These are phyloP conservation scores for Pangasius macronema DNA, from an alignment of 2,797 vertebrate species.

Conservation along the genomic window DNA sequence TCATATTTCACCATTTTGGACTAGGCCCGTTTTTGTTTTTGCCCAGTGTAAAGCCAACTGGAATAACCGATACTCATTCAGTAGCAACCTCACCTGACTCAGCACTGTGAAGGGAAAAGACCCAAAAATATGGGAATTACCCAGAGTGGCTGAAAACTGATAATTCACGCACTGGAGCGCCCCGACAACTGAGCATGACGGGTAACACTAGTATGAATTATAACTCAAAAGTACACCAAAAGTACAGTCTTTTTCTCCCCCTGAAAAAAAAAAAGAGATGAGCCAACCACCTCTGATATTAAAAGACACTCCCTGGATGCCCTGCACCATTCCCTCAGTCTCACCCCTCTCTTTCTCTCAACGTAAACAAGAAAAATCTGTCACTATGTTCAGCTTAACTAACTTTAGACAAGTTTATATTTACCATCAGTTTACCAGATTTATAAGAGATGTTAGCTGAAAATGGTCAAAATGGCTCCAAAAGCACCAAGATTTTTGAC, in stretches of 20 bases:
- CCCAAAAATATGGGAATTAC: neutral
- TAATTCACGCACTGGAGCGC: neutral
- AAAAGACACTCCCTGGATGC: neutral
- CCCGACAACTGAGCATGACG: neutral
- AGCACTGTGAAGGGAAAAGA: neutral
- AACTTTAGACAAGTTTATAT: neutral
- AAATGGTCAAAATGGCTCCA: too few relatives aligned
- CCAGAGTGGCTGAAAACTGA: neutral
- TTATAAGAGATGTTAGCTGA: too few relatives aligned
- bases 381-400: neutral
- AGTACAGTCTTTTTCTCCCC: neutral
- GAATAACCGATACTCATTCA: neutral
- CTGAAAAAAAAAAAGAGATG: neutral
- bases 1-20: too few relatives aligned
- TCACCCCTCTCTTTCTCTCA: neutral
- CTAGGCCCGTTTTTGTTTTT: too few relatives aligned
- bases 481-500: too few relatives aligned
- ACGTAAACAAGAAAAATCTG: neutral
- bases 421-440: too few relatives aligned
- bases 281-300: neutral
- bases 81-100: neutral
- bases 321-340: neutral
- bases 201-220: neutral
- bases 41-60: neutral
- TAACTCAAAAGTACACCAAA: neutral